phyloP scores from a whole-genome alignment of 2,113 vertebrate species.

The Isurus oxyrinchus region DNA sequence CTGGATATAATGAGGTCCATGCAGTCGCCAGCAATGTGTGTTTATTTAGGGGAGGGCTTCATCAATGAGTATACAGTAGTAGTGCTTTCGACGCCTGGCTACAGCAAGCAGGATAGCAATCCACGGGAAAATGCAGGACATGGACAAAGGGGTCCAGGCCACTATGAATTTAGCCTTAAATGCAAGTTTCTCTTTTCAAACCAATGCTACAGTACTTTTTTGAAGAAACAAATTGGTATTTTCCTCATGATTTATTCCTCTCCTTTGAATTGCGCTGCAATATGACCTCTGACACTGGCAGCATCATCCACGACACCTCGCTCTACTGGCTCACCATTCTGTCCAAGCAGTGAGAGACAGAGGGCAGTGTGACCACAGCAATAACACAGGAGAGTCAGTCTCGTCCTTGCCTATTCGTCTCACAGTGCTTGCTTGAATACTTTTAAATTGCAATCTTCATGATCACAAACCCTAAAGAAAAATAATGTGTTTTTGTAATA shows the following conservation, averaged over 20 bases:
- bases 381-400: neutral
- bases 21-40: neutral
- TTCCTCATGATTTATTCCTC: neutral
- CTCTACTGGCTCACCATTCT: neutral
- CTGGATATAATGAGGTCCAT: neutral
- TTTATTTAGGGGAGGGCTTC: neutral
- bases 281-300: neutral
- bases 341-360: neutral
- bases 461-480: neutral
- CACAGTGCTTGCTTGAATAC: neutral
- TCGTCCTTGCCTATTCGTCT: neutral
- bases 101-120: neutral
- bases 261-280: neutral
- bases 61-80: neutral
- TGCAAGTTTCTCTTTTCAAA: neutral
- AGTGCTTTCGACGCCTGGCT: neutral
- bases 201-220: neutral
- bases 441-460: neutral
- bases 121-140: neutral
- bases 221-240: neutral
- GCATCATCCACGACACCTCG: neutral
- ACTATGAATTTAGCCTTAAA: neutral
- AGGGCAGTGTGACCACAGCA: neutral
- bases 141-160: neutral
- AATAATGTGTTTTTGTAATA: neutral